phyloP scores from a whole-genome alignment of 1,140 invertebrate species.

The Drosophila kepulauana region DNA sequence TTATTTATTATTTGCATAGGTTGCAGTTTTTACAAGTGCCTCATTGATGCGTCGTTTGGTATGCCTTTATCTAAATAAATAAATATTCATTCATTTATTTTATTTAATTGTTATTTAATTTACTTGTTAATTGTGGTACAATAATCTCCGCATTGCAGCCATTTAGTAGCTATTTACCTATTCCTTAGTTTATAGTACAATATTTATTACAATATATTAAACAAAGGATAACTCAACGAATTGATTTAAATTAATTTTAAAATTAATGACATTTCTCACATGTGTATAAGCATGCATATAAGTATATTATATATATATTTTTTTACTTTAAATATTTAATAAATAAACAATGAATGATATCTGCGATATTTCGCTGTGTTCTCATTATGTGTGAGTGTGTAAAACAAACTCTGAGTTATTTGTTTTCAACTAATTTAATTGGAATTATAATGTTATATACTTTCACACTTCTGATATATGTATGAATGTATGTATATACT shows the following conservation, averaged over 20 bases:
- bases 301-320: constrained; percentile 49
- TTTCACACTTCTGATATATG: constrained; percentile 20
- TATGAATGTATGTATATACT: neutral
- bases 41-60: constrained; percentile 55
- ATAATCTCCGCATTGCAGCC: constrained; percentile 39
- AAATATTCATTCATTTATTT: constrained; percentile 45
- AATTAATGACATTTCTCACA: constrained; percentile 38
- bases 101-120: constrained; percentile 28
- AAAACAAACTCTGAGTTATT: constrained; percentile 21
- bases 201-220: constrained; percentile 67
- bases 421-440: constrained; percentile 26
- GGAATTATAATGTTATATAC: constrained; percentile 14
- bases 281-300: constrained; percentile 63
- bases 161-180: constrained; percentile 56
- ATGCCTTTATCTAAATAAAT: constrained; percentile 81
- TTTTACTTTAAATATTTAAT: constrained; percentile 42
- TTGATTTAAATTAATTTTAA: constrained; percentile 39
- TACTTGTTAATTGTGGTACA: constrained; percentile 34
- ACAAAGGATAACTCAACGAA: constrained; percentile 52
- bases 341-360: constrained; percentile 36
- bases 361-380: constrained; percentile 16
- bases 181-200: constrained; percentile 66
- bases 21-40: constrained; percentile 62
- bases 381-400: neutral
- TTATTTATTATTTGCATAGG: constrained; percentile 57